Evolutionary conservation across 2,797 vertebrate species (phyloP).

Genomic region (Squalus acanthias): DNA sequence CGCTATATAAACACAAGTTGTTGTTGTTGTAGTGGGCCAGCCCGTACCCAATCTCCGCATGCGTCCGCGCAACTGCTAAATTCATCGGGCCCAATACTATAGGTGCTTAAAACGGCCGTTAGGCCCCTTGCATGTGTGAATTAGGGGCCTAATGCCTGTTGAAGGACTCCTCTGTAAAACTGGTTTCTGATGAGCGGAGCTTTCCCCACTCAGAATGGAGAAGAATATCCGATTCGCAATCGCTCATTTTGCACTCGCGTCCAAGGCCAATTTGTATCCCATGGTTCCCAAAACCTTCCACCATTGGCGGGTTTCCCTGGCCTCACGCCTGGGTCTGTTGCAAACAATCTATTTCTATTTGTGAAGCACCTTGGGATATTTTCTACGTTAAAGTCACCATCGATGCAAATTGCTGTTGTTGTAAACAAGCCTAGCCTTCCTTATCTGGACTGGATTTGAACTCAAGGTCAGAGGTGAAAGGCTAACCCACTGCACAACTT

Average conservation of each 20-base stretch:
- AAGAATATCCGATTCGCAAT: background rate
- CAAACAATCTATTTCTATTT: background rate
- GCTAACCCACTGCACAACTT: no score
- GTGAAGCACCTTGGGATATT: background rate
- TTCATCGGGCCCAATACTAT: background rate
- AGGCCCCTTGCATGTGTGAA: background rate
- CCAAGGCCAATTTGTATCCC: background rate
- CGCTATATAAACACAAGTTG: no score
- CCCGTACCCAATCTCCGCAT: background rate
- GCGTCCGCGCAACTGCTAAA: background rate
- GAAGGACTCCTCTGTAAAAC: background rate
- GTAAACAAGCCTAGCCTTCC: no score
- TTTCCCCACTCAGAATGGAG: background rate
- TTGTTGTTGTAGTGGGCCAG: background rate
- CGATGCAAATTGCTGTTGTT: no score
- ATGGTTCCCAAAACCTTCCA: background rate
- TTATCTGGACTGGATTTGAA: no score
- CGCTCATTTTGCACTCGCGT: background rate
- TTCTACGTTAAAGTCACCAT: background rate
- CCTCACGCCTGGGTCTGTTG: background rate
- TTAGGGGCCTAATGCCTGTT: background rate
- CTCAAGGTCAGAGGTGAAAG: no score
- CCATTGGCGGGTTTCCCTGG: no score
- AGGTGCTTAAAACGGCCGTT: background rate
- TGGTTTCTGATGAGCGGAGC: background rate